Conservation (phyloP, 2,113 vertebrate species). For the Trochalopteron elliotii region DNA sequence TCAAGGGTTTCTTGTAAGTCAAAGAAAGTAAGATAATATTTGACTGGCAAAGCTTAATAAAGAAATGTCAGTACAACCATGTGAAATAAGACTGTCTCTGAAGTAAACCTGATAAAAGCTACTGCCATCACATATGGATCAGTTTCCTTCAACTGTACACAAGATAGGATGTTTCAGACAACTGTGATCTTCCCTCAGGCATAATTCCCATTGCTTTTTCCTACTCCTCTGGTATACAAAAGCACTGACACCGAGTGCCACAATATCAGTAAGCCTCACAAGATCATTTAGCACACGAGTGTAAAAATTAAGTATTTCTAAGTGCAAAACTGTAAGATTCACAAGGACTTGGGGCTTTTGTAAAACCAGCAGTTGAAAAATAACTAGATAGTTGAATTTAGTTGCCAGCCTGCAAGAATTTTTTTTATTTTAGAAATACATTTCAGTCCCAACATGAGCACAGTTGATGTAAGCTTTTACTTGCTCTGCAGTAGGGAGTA, state of each 20-base stretch:
- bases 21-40: not conserved
- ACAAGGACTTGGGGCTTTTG: not conserved
- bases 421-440: not conserved
- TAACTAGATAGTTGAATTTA: not conserved
- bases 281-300: not conserved
- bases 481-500: not conserved
- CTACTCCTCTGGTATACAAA: not conserved
- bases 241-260: accelerated
- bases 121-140: not conserved
- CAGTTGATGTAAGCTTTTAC: not conserved
- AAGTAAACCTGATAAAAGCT: not conserved
- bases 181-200: not conserved
- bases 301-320: not conserved
- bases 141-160: not conserved
- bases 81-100: not conserved
- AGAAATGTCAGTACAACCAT: not conserved
- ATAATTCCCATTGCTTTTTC: not conserved
- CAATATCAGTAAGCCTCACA: not conserved
- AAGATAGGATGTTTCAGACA: not conserved
- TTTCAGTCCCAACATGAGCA: not conserved
- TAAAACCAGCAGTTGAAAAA: not conserved
- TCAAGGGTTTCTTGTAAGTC: not conserved
- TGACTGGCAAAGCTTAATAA: not conserved
- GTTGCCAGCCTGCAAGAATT: not conserved
- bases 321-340: not conserved